Evolutionary conservation across 2,113 vertebrate genomes (phyloP).

Genomic region (Neofelis nebulosa): DNA sequence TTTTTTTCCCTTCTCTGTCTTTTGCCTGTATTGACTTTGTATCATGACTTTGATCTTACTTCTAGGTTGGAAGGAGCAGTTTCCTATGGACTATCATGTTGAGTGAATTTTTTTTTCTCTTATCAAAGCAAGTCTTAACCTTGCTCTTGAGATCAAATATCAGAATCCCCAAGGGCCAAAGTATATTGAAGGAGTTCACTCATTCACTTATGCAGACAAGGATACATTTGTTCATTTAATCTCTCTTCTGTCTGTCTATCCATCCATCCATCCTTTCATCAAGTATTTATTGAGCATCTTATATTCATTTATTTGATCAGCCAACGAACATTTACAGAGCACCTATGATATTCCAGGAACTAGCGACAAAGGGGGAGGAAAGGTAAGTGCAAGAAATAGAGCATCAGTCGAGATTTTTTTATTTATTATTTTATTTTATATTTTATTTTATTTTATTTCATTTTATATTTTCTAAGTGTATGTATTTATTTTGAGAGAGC

Average conservation of each 20-base stretch:
- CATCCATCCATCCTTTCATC: neutral
- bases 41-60: conserved; percentile 16
- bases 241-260: neutral
- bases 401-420: neutral
- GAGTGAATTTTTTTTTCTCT: neutral
- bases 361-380: neutral
- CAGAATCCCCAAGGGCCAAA: neutral
- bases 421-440: too few species aligned
- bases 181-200: neutral
- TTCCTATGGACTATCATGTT: neutral
- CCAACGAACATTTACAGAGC: neutral
- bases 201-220: neutral
- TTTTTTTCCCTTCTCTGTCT: neutral
- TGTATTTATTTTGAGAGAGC: neutral
- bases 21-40: neutral
- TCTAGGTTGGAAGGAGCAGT: neutral
- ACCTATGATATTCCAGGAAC: neutral
- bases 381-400: neutral
- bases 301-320: neutral
- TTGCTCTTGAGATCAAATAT: neutral
- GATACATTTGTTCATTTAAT: neutral
- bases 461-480: neutral
- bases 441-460: neutral
- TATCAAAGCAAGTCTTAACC: neutral
- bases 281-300: neutral